Evolutionary conservation across 2,797 vertebrate genomes (phyloP), one percentile per base, ranked within the genome.

Genomic region (Spea hammondii): DNA sequence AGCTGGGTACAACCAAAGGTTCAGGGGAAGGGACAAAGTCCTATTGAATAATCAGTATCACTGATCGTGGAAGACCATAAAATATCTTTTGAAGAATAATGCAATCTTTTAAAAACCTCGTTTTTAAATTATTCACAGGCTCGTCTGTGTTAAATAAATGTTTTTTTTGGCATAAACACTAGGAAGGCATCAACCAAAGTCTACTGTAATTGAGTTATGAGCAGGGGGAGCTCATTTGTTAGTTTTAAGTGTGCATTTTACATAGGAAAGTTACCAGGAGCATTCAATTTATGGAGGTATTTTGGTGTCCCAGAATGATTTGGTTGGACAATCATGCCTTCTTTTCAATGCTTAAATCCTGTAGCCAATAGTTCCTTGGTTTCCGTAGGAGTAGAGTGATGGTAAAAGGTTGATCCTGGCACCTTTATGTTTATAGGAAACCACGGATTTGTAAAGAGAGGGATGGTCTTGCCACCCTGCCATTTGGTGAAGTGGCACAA

Each of bases 391-490:
- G 75, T 57, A 1, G 66, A 72, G 72, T 44, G 49, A n/a, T 75
- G 73, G 48, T 74, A 48, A 79, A 70, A 70, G 66, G 68, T 72
- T 45, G 48, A 74, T 75, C 67, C 62, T 67, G 50, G 67, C 72
- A 70, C 66, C 72, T 79, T 71, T 66, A 55, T 48, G 78, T 74
- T 74, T 74, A 79, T 79, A 57, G 78, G 72, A 57, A 65, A 70
- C 78, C 70, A 70, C 70, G 32, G 45, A 14, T 13, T 49, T 79
- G 66, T 70, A 75, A 62, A 51, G 4, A 70, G 47, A 57, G 49
- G 66, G 66, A 74, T 32, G 57, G 65, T 53, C 50, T 79, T 66
- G 72, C 72, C 72, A 74, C 62, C 48, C 55, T 79, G 59, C 66
- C 66, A 14, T 70, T 65, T 79, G 70, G 66, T 70, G 11, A 79